These are phyloP conservation scores for Menidia beryllina DNA, from an alignment of 2,113 vertebrate genomes.

Conservation along the genomic window DNA sequence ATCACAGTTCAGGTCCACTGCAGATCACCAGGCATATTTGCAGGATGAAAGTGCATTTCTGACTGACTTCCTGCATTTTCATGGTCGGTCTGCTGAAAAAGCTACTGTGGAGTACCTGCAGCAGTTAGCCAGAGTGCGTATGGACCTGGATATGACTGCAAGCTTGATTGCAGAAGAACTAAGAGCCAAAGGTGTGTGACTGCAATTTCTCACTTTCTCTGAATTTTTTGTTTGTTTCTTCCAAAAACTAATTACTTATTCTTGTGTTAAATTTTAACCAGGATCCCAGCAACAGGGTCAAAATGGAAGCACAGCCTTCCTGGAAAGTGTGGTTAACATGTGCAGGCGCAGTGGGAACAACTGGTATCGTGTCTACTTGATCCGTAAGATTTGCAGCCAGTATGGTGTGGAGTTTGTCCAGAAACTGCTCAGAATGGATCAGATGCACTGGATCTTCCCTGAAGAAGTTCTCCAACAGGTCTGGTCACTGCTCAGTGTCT, in stretches of 20 bases:
- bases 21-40: constrained; percentile 37
- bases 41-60: constrained; percentile 53
- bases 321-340: constrained; percentile 76
- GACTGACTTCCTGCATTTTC: constrained; percentile 67
- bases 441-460: constrained; percentile 89
- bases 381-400: constrained; percentile 85
- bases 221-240: neutral
- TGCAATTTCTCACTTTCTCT: neutral
- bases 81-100: neutral
- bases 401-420: constrained; percentile 87
- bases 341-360: constrained; percentile 78
- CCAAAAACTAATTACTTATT: neutral
- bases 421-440: constrained; percentile 71
- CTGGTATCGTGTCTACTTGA: constrained; percentile 90
- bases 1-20: constrained; percentile 69
- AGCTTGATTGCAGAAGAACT: constrained; percentile 72
- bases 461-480: constrained; percentile 84
- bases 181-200: constrained; percentile 42
- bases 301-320: constrained; percentile 50
- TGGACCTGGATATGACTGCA: constrained; percentile 85
- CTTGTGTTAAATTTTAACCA: constrained; percentile 24
- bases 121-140: constrained; percentile 85
- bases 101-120: constrained; percentile 85
- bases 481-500: neutral
- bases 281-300: constrained; percentile 17